Evolutionary conservation across 1,140 invertebrate species (phyloP), one percentile per base, ranked within the genome.

Genomic region (Oryzaephilus surinamensis): DNA sequence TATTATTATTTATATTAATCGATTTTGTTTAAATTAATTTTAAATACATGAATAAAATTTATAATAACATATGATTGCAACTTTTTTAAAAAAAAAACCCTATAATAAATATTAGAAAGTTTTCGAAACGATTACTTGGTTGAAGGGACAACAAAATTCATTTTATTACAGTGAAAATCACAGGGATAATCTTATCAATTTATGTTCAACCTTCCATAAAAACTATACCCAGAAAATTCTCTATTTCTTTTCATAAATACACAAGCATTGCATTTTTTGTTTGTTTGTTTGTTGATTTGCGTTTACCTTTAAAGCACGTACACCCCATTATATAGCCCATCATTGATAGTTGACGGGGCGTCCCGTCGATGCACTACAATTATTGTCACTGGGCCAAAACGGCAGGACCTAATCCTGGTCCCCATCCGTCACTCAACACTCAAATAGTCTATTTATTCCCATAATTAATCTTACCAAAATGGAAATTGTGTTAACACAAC

Each of bases 321-420:
- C 82, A 85, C 66, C 83, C 81, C 83, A 86, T 86, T 74, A 85
- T 85, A 74, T 83, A 85, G 68, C 79, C 80, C 81, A 84, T 85
- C 80, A 84, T 81, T 60, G 71, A 72, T 57, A 52, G 49, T 32
- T 51, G 51, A 51, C 58, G 60, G 60, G 60, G 50, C 41, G 40
- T 50, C 49, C 48, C 54, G 56, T 38, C 44, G 39, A 45, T 43
- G 45, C 36, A 20, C 40, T 55, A 61, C 62, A 58, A 53, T 58
- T 55, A 60, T n/a, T n/a, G n/a, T n/a, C n/a, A n/a, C 62, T 63
- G 61, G 62, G 49, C 58, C 19, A 29, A 32, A 61, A 57, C 61
- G 57, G 58, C 58, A 58, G n/a, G n/a, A 58, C 54, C 32, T 33
- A 29, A n/a, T 18, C 26, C n/a, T 30, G 41, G 43, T 28, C 36